These are phyloP conservation scores for Oreotrochilus melanogaster DNA, from an alignment of 2,113 vertebrate genomes.

Conservation along the genomic window DNA sequence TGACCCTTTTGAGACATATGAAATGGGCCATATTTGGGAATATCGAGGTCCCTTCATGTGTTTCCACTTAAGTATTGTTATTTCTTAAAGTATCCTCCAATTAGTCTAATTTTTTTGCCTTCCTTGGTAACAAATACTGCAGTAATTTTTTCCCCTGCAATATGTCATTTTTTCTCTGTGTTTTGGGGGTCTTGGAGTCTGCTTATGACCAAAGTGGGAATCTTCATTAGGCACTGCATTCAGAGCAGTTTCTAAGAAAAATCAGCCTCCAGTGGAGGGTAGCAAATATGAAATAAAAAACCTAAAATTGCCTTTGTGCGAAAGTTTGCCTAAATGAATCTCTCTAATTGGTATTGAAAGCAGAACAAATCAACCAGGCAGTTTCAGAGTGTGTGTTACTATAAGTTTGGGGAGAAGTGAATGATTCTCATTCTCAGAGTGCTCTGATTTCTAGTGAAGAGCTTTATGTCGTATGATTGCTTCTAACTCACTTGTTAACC, in stretches of 20 bases:
- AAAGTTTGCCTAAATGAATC: background rate
- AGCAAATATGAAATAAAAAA: background rate
- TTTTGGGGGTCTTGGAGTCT: background rate
- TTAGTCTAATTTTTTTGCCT: background rate
- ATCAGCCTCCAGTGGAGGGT: background rate
- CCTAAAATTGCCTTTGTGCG: background rate
- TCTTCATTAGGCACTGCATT: background rate
- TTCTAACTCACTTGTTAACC: background rate
- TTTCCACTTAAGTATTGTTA: background rate
- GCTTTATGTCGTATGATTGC: background rate
- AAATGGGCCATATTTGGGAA: background rate
- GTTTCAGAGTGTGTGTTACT: background rate
- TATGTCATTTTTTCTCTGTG: background rate
- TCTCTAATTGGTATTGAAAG: background rate
- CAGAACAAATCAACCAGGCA: background rate
- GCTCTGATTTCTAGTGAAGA: background rate
- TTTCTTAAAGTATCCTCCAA: background rate
- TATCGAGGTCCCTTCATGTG: background rate
- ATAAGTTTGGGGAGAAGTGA: background rate
- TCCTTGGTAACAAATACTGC: background rate
- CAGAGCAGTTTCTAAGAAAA: background rate
- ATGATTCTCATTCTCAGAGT: slow-evolving; percentile 10
- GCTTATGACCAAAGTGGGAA: background rate
- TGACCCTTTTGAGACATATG: background rate
- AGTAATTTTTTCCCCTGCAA: background rate